Percentiles rank a stretch among this genome's conserved stretches.
Conservation (phyloP, 2,888 invertebrate genomes). For the Mylabris sibirica region DNA sequence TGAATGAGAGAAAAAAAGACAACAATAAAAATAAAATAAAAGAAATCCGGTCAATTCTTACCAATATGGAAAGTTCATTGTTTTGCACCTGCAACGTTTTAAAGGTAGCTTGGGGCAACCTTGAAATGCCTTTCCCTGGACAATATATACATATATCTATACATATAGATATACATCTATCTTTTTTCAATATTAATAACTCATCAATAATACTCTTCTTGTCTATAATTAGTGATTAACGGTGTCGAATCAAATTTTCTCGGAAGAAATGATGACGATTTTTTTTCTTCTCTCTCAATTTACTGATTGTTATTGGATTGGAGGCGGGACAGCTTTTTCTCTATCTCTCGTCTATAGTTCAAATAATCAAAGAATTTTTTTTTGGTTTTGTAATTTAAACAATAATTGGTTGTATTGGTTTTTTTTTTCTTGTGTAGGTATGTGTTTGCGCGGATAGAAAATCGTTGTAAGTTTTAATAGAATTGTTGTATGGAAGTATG, state of each 20-base stretch:
- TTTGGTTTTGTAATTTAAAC: slow-evolving; percentile 9
- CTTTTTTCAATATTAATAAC: slow-evolving; percentile 21
- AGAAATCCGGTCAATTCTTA: slow-evolving; percentile 12
- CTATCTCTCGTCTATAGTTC: neutral
- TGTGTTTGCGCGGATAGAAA: slow-evolving; percentile 26
- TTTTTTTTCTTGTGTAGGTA: too few species aligned
- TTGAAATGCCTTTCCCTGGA: slow-evolving; percentile 46
- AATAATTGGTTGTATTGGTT: slow-evolving; percentile 18
- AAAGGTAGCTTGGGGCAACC: slow-evolving; percentile 43
- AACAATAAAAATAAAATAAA: neutral
- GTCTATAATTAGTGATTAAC: slow-evolving; percentile 45
- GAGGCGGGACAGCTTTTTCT: slow-evolving; percentile 6
- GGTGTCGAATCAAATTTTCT: slow-evolving; percentile 48
- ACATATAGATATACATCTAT: slow-evolving; percentile 19
- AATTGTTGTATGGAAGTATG: slow-evolving; percentile 43
- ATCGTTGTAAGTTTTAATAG: slow-evolving; percentile 40
- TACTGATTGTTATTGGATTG: slow-evolving; percentile 12
- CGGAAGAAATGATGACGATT: slow-evolving; percentile 37
- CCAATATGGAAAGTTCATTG: slow-evolving; percentile 31
- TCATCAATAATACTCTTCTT: slow-evolving; percentile 24
- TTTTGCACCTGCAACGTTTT: slow-evolving; percentile 49
- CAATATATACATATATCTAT: slow-evolving; percentile 14
- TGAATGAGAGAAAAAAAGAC: neutral
- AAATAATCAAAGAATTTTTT: slow-evolving; percentile 14
- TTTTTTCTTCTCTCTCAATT: slow-evolving; percentile 7